Percentiles rank a stretch among this genome's conserved stretches.
phyloP scores from a whole-genome alignment of 2,888 invertebrate genomes.

The Digitonthophagus gazella region DNA sequence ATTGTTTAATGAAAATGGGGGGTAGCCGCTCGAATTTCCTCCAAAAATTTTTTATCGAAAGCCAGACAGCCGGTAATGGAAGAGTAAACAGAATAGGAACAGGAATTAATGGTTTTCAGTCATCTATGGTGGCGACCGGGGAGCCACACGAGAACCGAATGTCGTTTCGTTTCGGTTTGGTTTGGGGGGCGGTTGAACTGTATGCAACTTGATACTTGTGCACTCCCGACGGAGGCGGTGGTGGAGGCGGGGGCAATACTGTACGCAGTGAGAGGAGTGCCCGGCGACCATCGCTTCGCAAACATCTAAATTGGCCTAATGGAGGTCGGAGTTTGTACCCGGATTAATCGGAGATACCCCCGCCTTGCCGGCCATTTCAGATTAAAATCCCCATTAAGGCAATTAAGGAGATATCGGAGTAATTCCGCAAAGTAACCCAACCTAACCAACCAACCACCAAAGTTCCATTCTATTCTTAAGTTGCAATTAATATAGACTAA shows the following conservation, averaged over 20 bases:
- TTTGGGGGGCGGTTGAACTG: background rate
- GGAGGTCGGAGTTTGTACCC: slow-evolving; percentile 41
- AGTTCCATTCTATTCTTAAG: background rate
- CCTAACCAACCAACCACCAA: background rate
- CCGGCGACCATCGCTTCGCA: slow-evolving; percentile 24
- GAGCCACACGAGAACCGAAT: no score
- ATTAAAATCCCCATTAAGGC: slow-evolving; percentile 46
- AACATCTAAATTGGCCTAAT: slow-evolving; percentile 45
- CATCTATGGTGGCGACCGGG: no score
- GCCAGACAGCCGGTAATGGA: background rate
- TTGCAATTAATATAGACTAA: background rate
- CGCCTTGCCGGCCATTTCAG: slow-evolving; percentile 53
- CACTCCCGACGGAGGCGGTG: background rate
- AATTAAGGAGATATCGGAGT: slow-evolving; percentile 49
- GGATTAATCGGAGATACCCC: slow-evolving; percentile 35
- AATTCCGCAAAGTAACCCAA: slow-evolving; percentile 38
- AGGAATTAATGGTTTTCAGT: background rate
- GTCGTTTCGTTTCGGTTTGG: background rate
- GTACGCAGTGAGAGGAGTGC: background rate
- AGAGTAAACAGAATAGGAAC: background rate
- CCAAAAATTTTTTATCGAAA: background rate
- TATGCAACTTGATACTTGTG: background rate
- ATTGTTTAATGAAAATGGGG: no score
- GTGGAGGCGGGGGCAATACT: background rate
- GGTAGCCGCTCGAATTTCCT: no score